Percentiles rank a stretch among this genome's conserved stretches.
Conservation (phyloP, 2,113 vertebrate genomes). For the Anhinga rufa region DNA sequence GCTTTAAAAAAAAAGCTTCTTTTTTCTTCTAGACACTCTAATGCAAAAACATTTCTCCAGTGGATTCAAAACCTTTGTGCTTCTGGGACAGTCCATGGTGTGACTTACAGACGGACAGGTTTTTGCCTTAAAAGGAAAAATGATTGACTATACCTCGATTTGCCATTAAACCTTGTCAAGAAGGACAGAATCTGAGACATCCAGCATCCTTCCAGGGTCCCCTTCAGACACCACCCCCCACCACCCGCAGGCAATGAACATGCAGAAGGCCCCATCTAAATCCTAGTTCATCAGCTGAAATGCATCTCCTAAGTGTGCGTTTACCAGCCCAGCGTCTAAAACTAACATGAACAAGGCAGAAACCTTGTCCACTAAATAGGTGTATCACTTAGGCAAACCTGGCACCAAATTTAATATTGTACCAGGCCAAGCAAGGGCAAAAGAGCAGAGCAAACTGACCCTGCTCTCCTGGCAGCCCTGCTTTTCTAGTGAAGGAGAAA, state of each 20-base stretch:
- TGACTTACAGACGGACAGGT: background rate
- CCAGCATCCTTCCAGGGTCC: background rate
- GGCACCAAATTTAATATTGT: background rate
- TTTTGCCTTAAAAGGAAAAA: background rate
- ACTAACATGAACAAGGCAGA: background rate
- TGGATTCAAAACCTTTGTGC: background rate
- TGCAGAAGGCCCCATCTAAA: background rate
- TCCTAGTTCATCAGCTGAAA: background rate
- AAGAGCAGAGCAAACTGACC: background rate
- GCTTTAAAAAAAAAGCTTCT: background rate
- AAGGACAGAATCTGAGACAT: background rate
- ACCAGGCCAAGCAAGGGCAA: background rate
- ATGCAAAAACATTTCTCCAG: background rate
- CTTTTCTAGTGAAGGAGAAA: background rate
- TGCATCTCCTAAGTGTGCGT: background rate
- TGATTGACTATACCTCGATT: background rate
- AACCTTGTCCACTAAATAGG: background rate
- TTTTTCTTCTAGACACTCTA: background rate
- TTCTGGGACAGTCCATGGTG: background rate
- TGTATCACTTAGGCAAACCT: background rate
- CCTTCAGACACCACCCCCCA: background rate
- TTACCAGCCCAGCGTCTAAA: background rate
- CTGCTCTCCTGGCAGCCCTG: background rate
- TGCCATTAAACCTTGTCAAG: background rate
- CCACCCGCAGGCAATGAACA: background rate